Conservation (phyloP, 2,113 vertebrate genomes). For the Cepphus grylle region DNA sequence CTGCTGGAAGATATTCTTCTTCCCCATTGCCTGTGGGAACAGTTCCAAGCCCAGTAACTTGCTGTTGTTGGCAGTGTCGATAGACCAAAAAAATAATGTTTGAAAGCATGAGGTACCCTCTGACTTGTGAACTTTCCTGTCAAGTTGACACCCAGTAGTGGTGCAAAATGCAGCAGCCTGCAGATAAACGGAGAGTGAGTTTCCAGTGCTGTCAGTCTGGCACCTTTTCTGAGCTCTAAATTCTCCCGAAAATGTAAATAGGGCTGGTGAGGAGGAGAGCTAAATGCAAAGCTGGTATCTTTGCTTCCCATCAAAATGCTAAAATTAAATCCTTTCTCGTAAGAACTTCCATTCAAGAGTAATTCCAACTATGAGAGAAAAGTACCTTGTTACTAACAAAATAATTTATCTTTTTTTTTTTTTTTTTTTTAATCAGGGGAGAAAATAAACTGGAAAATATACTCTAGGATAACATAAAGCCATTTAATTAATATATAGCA, state of each 20-base stretch:
- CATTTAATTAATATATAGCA: background rate
- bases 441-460: background rate
- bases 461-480: background rate
- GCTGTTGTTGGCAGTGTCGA: background rate
- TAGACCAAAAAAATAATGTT: background rate
- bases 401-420: background rate
- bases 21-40: background rate
- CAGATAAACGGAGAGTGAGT: background rate
- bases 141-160: background rate
- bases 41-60: background rate
- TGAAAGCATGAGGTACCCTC: background rate
- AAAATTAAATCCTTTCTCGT: background rate
- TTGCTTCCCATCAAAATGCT: background rate
- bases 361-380: background rate
- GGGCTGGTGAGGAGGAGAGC: background rate
- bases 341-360: background rate
- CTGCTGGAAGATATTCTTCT: background rate
- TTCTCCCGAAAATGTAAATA: background rate
- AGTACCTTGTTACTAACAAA: background rate
- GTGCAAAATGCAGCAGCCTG: background rate
- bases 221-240: background rate
- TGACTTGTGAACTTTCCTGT: background rate
- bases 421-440: background rate
- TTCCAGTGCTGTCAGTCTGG: background rate
- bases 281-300: background rate